phyloP scores from a whole-genome alignment of 2,888 invertebrate genomes.

The Tetranychus piercei region DNA sequence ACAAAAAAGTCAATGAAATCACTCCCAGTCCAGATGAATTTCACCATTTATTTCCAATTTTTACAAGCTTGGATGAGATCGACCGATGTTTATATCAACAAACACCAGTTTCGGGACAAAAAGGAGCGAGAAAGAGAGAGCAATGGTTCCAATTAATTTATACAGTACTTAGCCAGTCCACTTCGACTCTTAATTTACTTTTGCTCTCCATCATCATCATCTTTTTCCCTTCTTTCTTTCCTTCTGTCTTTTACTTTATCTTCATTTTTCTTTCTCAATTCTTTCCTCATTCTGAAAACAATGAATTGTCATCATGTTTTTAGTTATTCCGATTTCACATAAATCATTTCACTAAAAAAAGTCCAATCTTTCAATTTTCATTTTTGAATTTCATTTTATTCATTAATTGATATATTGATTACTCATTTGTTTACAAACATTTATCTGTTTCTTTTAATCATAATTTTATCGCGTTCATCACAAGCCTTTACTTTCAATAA shows the following conservation, averaged over 20 bases:
- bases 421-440: no score
- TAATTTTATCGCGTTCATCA: no score
- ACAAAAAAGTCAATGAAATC: not conserved
- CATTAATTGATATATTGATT: not conserved
- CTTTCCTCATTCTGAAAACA: not conserved
- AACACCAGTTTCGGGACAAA: not conserved
- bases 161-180: not conserved
- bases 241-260: not conserved
- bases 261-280: not conserved
- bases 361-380: not conserved
- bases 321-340: conserved; percentile 5
- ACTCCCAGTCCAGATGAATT: not conserved
- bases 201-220: conserved; percentile 7
- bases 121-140: not conserved
- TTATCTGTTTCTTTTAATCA: no score
- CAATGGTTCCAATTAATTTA: not conserved
- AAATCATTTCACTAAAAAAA: not conserved
- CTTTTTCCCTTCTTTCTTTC: not conserved
- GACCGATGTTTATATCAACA: not conserved
- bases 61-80: not conserved
- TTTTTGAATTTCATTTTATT: not conserved
- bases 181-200: not conserved
- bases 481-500: no score
- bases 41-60: not conserved
- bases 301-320: conserved; percentile 2